Percentiles rank a stretch among this genome's conserved stretches.
Conservation (phyloP, 1,140 invertebrate genomes). For the Listronotus bonariensis region DNA sequence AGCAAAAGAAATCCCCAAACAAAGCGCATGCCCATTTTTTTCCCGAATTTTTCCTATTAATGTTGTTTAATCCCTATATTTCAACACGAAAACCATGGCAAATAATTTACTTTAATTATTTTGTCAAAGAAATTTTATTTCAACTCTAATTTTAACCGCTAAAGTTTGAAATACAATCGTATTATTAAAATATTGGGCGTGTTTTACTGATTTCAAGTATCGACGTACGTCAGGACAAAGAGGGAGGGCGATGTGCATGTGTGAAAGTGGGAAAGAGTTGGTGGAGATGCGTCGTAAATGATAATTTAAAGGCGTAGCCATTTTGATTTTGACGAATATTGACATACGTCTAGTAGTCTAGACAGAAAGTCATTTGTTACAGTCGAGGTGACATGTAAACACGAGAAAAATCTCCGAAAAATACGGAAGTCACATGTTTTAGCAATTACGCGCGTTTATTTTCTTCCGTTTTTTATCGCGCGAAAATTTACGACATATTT, state of each 20-base stretch:
- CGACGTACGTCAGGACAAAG: slow-evolving; percentile 29
- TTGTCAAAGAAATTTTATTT: slow-evolving; percentile 4
- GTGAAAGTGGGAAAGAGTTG: slow-evolving; percentile 15
- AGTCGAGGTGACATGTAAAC: slow-evolving; percentile 57
- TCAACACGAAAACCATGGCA: neutral
- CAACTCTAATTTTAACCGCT: slow-evolving; percentile 24
- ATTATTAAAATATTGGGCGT: slow-evolving; percentile 46
- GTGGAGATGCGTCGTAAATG: slow-evolving; percentile 36
- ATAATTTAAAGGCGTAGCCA: slow-evolving; percentile 55
- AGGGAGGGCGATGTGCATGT: slow-evolving; percentile 1
- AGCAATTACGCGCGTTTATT: slow-evolving; percentile 36
- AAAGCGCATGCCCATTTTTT: slow-evolving; percentile 39
- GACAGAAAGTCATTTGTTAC: slow-evolving; percentile 58
- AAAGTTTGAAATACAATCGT: slow-evolving; percentile 38
- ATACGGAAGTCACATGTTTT: slow-evolving; percentile 47
- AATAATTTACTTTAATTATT: neutral
- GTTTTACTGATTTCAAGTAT: slow-evolving; percentile 36
- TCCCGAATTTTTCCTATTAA: slow-evolving; percentile 1
- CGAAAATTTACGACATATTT: slow-evolving; percentile 15
- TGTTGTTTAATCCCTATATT: neutral
- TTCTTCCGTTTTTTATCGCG: slow-evolving; percentile 14
- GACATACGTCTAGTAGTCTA: slow-evolving; percentile 57
- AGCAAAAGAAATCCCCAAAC: slow-evolving; percentile 26
- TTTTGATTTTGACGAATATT: slow-evolving; percentile 59
- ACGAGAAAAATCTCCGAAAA: slow-evolving; percentile 47